A percentile compares a stretch with the other conserved stretches of the same genome.
These are phyloP conservation scores for Campopleginae sp. DNA, from an alignment of 2,888 invertebrate species.

Conservation along the genomic window DNA sequence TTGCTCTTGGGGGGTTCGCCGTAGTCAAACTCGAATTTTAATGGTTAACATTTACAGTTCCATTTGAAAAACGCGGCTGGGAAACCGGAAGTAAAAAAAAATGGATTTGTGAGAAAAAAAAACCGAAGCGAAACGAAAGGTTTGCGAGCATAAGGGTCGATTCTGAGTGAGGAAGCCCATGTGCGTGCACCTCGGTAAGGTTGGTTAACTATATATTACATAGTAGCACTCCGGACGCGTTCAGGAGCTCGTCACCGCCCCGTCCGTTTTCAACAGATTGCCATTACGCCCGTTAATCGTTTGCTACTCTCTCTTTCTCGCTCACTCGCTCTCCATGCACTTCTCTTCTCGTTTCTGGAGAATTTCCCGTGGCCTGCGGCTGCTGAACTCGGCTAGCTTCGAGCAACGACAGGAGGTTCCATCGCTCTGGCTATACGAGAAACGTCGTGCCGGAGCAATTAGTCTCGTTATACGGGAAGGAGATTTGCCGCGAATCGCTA, in stretches of 20 bases:
- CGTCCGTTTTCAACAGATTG: constrained; percentile 67
- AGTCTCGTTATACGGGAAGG: constrained; percentile 65
- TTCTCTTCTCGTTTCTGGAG: constrained; percentile 9
- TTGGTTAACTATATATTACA: constrained; percentile 20
- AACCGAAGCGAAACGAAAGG: not conserved
- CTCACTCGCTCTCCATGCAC: constrained; percentile 39
- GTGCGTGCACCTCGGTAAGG: not conserved
- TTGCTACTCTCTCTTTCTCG: constrained; percentile 49
- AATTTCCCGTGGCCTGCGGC: constrained; percentile 9
- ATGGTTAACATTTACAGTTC: not conserved
- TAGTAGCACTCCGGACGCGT: constrained; percentile 43
- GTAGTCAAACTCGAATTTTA: not conserved
- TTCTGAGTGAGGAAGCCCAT: not conserved
- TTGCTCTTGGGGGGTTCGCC: too few relatives aligned
- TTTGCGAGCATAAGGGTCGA: not conserved
- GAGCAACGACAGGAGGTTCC: constrained; percentile 34
- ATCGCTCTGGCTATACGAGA: constrained; percentile 38
- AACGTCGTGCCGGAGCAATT: constrained; percentile 58
- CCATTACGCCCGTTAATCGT: constrained; percentile 69
- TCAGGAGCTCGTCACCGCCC: constrained; percentile 55
- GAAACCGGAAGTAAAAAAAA: not conserved
- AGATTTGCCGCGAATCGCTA: constrained; percentile 57
- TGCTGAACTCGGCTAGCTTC: constrained; percentile 44
- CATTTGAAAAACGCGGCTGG: not conserved
- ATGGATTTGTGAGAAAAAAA: not conserved